phyloP scores from a whole-genome alignment of 2,888 invertebrate species.

The Drosophila koepferae region DNA sequence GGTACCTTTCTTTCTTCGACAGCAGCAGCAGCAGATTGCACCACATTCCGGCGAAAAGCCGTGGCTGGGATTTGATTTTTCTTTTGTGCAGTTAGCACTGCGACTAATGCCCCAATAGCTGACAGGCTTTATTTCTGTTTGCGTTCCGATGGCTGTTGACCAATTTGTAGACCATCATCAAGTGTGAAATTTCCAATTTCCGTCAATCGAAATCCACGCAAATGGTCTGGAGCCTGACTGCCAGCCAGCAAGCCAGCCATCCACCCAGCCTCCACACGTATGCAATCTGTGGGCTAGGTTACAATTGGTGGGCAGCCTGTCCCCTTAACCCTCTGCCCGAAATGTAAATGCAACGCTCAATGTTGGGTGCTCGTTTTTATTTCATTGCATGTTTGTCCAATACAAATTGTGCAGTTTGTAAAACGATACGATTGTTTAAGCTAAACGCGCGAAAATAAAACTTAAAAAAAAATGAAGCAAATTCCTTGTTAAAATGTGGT shows the following conservation, averaged over 20 bases:
- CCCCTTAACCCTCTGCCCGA: background rate
- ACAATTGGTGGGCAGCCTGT: constrained; percentile 5
- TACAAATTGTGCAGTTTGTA: constrained; percentile 51
- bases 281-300: constrained; percentile 17
- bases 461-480: background rate
- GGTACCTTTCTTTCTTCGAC: constrained; percentile 55
- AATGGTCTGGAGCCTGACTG: background rate
- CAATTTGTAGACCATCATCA: constrained; percentile 80
- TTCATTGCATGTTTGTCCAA: constrained; percentile 43
- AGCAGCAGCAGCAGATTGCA: constrained; percentile 1
- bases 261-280: background rate
- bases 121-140: constrained; percentile 63
- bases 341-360: constrained; percentile 56
- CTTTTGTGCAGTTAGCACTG: constrained; percentile 66
- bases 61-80: constrained; percentile 66
- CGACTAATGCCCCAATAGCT: constrained; percentile 65
- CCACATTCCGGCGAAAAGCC: constrained; percentile 6
- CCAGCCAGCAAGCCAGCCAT: background rate
- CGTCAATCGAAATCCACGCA: constrained; percentile 44
- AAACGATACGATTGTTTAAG: constrained; percentile 57
- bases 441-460: constrained; percentile 19
- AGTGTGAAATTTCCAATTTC: constrained; percentile 86
- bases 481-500: constrained; percentile 6
- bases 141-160: constrained; percentile 68
- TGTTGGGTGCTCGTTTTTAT: constrained; percentile 42